Conservation (phyloP, 1,140 invertebrate genomes). For the Drosophila prosaltans region DNA sequence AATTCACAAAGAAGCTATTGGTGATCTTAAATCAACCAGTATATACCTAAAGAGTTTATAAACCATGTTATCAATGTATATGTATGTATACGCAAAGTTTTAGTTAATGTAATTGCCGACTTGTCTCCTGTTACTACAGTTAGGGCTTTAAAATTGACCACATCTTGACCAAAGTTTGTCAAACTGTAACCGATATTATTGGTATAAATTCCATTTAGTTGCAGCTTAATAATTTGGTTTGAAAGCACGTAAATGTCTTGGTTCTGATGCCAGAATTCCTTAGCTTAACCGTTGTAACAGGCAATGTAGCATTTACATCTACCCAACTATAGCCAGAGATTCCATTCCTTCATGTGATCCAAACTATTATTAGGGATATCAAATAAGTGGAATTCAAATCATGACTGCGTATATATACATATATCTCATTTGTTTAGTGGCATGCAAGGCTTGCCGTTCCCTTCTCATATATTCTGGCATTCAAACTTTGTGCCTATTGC, state of each 20-base stretch:
- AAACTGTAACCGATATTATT: background rate
- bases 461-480: background rate
- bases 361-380: conserved; percentile 14
- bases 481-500: conserved; percentile 19
- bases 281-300: background rate
- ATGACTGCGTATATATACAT: background rate
- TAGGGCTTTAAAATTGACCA: no score
- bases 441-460: conserved; percentile 1
- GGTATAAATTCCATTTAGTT: background rate
- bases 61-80: no score
- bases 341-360: background rate
- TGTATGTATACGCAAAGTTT: no score
- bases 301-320: background rate
- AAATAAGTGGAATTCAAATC: conserved; percentile 40
- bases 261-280: background rate
- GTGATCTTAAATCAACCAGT: no score
- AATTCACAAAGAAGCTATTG: no score
- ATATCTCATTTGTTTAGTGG: conserved; percentile 14
- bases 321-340: background rate
- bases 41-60: no score
- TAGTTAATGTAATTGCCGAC: no score
- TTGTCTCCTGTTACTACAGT: no score
- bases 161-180: background rate
- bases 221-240: background rate
- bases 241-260: no score